Conservation (phyloP, 35 echinoderm and acorn worm genomes). For the Acanthaster planci region DNA sequence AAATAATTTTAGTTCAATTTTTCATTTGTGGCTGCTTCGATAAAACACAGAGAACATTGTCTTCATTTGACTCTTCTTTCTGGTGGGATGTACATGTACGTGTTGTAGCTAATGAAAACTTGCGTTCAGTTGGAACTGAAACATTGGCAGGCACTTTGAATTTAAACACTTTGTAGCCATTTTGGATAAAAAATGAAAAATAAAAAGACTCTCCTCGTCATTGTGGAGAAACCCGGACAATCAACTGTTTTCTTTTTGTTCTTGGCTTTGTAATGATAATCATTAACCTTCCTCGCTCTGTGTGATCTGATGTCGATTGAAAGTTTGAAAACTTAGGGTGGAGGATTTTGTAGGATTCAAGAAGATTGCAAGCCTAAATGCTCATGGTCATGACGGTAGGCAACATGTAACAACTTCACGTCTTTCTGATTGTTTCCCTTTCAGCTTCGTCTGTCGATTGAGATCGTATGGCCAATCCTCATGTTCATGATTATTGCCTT, state of each 20-base stretch:
- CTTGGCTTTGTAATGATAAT: background rate
- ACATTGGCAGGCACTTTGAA: background rate
- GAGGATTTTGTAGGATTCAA: background rate
- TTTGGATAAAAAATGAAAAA: background rate
- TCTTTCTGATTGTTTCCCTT: conserved; percentile 14
- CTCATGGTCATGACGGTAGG: background rate
- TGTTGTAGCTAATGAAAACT: too few relatives aligned
- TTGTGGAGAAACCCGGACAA: background rate
- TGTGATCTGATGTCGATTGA: background rate
- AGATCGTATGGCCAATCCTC: conserved; percentile 48
- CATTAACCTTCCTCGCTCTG: background rate
- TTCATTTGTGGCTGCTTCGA: too few relatives aligned
- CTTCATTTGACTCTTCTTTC: too few relatives aligned
- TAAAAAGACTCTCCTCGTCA: background rate
- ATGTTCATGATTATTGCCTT: conserved; percentile 55
- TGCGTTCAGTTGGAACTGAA: background rate
- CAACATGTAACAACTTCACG: background rate
- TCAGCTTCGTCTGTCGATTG: conserved; percentile 42
- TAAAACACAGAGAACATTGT: too few relatives aligned
- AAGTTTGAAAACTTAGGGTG: background rate
- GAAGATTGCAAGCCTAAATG: background rate
- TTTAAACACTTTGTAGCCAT: background rate
- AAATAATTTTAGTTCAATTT: too few relatives aligned
- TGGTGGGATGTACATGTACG: too few relatives aligned
- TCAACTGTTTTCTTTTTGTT: background rate